Base-by-base conservation (phyloP, 2,797 vertebrate genomes). In the Crocodylus rhombifer region DNA sequence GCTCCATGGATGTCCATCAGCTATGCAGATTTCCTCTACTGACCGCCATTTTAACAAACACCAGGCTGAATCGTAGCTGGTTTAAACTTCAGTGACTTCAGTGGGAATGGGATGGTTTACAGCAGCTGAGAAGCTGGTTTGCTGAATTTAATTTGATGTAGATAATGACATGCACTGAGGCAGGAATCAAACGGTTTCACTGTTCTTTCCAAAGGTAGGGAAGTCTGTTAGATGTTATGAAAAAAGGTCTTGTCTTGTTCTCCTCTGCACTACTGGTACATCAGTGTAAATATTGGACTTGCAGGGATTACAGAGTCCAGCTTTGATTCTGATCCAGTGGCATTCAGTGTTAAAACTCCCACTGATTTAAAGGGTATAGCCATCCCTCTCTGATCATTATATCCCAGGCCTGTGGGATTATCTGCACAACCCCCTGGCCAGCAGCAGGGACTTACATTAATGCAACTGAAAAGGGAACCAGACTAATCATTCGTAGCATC, bases 161-260 rank as follows among this genome's bases (percentile, higher is more conserved):
- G 92, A 30, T 89, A 94, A 93, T 77, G 73, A 85, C 92, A 93
- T 89, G 91, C 42, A 51, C 42, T 10, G 42, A 51, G 42, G 42
- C 42, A 51, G 42, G 42, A 51, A 51, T 51, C 9, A 10, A 51
- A 56, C 58, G 5, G 58, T 69, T 42, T 61, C 69, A 86, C 64
- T 80, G 76, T 94, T 91, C 80, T 75, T 55, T 36, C 71, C 80
- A 92, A 90, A 79, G n/a, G n/a, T 12, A 82, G 84, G 65, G 7
- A 82, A 95, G 77, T 1, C 75, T 93, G 89, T 82, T 87, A 3
- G 67, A 88, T 94, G 82, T 74, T 82, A 92, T 88, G 77, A 94
- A 94, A 89, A 74, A n/a, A 69, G 21, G 14, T 15, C n/a, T n/a
- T 33, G 91, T 87, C 89, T 30, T 75, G 76, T 14, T 82, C 80